These are phyloP conservation scores for Drosophila nannoptera DNA, from an alignment of 1,140 invertebrate species.

Conservation along the genomic window DNA sequence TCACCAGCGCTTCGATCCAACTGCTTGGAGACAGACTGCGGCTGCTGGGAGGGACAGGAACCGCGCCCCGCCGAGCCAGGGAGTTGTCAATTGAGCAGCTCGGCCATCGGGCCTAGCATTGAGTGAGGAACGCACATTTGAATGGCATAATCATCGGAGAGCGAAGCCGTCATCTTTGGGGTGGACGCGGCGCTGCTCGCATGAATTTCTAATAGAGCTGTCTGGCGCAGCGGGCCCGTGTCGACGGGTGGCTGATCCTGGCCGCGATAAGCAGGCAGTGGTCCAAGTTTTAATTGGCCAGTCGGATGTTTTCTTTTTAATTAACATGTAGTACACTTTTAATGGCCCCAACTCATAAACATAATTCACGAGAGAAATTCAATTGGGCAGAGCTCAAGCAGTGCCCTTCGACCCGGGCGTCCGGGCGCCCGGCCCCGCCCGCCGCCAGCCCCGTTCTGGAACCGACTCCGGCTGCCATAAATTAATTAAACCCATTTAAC, in stretches of 20 bases:
- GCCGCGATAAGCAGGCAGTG: slow-evolving; percentile 40
- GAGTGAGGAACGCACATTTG: slow-evolving; percentile 38
- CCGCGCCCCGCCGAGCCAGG: not conserved
- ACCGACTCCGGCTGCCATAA: slow-evolving; percentile 65
- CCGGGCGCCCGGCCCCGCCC: slow-evolving; percentile 17
- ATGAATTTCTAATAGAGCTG: slow-evolving; percentile 56
- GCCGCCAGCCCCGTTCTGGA: slow-evolving; percentile 35
- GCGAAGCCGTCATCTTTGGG: slow-evolving; percentile 38
- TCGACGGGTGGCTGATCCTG: slow-evolving; percentile 44
- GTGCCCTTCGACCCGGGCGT: slow-evolving; percentile 19
- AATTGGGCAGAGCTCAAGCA: slow-evolving; percentile 61
- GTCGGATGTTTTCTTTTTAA: slow-evolving; percentile 40
- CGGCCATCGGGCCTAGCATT: not conserved
- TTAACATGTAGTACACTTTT: slow-evolving; percentile 56
- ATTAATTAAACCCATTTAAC: slow-evolving; percentile 77
- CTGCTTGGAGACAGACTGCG: no score
- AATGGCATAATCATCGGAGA: slow-evolving; percentile 55
- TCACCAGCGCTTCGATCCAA: no score
- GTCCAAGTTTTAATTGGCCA: slow-evolving; percentile 62
- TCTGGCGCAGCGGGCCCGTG: slow-evolving; percentile 53
- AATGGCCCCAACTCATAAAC: slow-evolving; percentile 50
- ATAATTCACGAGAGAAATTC: slow-evolving; percentile 69
- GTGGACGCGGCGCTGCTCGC: slow-evolving; percentile 23
- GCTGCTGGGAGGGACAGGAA: not conserved
- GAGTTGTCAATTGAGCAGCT: slow-evolving; percentile 49